These are phyloP conservation scores for Druceiella hillmani DNA, from an alignment of 2,888 invertebrate species.

Conservation along the genomic window DNA sequence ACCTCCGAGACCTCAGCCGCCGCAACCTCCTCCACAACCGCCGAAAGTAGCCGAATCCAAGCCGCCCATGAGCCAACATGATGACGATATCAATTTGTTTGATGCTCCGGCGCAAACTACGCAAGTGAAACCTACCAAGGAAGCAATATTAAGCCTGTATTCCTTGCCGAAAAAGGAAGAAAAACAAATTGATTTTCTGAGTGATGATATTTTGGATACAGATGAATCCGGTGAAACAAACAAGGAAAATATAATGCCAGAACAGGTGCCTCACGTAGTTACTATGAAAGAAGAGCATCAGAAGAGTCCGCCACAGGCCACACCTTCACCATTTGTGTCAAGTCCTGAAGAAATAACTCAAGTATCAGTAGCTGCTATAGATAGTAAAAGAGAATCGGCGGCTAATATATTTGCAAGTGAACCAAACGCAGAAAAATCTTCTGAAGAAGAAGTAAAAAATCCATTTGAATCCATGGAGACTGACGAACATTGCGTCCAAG, in stretches of 20 bases:
- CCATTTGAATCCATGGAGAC: conserved; percentile 33
- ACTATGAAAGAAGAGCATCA: conserved; percentile 11
- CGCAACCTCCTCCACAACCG: conserved; percentile 32
- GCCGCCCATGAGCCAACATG: conserved; percentile 12
- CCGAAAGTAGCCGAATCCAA: conserved; percentile 25
- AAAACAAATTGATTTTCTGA: conserved; percentile 52
- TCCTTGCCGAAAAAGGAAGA: conserved; percentile 40
- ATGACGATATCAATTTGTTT: conserved; percentile 51
- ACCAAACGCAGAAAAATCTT: conserved; percentile 9
- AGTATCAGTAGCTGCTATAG: too few relatives aligned
- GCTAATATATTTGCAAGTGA: background rate
- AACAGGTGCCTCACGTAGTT: conserved; percentile 19
- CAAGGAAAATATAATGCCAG: conserved; percentile 25
- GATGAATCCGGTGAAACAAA: conserved; percentile 30
- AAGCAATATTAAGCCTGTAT: conserved; percentile 56
- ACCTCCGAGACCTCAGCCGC: conserved; percentile 40
- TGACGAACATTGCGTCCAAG: conserved; percentile 2
- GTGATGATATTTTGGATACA: conserved; percentile 49
- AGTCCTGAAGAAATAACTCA: background rate
- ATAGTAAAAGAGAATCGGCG: too few relatives aligned
- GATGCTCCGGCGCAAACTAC: conserved; percentile 51
- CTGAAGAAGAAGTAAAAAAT: conserved; percentile 33
- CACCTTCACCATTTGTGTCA: conserved; percentile 22
- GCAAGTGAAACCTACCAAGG: conserved; percentile 48
- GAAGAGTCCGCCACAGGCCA: conserved; percentile 20